Evolutionary conservation across 1,140 invertebrate species (phyloP).

Genomic region (Ladona fulva): DNA sequence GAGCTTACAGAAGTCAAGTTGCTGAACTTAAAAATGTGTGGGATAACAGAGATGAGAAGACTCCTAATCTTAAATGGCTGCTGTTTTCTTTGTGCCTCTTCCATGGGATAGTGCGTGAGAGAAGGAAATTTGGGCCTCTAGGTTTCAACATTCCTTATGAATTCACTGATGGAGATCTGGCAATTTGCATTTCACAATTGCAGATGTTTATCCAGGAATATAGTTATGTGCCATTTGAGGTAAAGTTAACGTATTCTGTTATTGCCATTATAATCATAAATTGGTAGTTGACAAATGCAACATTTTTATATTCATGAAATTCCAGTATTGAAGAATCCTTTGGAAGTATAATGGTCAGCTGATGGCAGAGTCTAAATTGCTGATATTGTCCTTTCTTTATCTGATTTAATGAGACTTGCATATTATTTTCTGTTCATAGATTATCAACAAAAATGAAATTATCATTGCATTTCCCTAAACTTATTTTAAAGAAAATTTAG

Average conservation of each 20-base stretch:
- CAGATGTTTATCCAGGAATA: slow-evolving; percentile 57
- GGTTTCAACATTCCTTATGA: slow-evolving; percentile 70
- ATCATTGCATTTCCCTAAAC: too few relatives aligned
- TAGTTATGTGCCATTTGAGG: slow-evolving; percentile 51
- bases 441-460: too few relatives aligned
- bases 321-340: slow-evolving; percentile 11
- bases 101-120: slow-evolving; percentile 57
- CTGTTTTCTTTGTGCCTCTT: slow-evolving; percentile 62
- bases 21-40: slow-evolving; percentile 32
- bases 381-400: too few relatives aligned
- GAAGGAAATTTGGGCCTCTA: slow-evolving; percentile 60
- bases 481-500: too few relatives aligned
- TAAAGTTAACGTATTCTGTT: too few relatives aligned
- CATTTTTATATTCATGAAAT: too few relatives aligned
- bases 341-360: too few relatives aligned
- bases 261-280: too few relatives aligned
- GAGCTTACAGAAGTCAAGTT: slow-evolving; percentile 46
- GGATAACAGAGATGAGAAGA: slow-evolving; percentile 47
- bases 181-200: slow-evolving; percentile 60
- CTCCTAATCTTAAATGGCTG: slow-evolving; percentile 50
- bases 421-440: too few relatives aligned
- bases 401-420: too few relatives aligned
- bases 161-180: slow-evolving; percentile 64
- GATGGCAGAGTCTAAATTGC: too few relatives aligned
- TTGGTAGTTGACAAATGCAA: too few relatives aligned